Percentiles rank a stretch among this genome's conserved stretches.
These are phyloP conservation scores for Xenopus tropicalis DNA, from an alignment of 2,113 vertebrate genomes.

Conservation along the genomic window DNA sequence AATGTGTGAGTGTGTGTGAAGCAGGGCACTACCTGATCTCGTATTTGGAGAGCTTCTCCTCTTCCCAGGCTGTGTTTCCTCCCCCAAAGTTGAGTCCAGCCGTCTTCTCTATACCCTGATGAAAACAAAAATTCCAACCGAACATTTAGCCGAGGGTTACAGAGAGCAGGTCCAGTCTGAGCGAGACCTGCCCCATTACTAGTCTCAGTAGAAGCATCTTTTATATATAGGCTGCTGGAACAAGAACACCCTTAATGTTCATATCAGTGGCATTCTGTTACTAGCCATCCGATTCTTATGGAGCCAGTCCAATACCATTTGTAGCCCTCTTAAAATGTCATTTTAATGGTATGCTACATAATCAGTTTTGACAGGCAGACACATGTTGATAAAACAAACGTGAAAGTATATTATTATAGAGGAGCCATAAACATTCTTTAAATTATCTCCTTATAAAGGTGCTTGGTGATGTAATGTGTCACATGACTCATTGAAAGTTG, in stretches of 20 bases:
- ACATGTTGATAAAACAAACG: no score
- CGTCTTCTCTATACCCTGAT: slow-evolving; percentile 86
- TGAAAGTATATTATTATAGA: no score
- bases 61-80: slow-evolving; percentile 97
- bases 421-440: no score
- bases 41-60: slow-evolving; percentile 94
- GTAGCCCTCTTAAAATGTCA: no score
- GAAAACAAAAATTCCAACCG: neutral
- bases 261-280: neutral
- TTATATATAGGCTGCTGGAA: neutral
- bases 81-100: slow-evolving; percentile 92
- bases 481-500: no score
- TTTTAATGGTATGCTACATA: no score
- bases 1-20: neutral
- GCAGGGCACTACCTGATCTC: slow-evolving; percentile 73
- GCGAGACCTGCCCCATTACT: neutral
- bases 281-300: no score
- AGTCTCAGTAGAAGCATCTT: neutral
- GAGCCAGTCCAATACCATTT: no score
- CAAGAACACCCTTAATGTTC: neutral
- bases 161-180: neutral
- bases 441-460: no score
- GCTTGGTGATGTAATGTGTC: no score
- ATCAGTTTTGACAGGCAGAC: neutral
- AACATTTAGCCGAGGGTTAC: neutral